Conservation (phyloP, 2,797 vertebrate species). For the Karalla daura region DNA sequence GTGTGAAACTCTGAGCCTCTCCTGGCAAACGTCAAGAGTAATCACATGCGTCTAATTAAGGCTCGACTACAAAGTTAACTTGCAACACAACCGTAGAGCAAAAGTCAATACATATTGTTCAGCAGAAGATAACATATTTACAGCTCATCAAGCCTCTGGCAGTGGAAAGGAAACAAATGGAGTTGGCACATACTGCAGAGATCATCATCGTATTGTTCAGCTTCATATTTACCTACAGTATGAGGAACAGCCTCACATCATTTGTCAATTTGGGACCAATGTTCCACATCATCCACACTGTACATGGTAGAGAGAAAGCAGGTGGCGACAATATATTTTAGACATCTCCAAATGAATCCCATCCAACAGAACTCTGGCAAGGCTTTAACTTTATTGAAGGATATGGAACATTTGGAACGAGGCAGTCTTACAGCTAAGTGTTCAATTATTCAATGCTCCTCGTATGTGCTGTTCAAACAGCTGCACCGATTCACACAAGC, state of each 20-base stretch:
- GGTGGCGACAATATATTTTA: neutral
- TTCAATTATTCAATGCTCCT: conserved; percentile 50
- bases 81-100: neutral
- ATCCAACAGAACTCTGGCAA: conserved; percentile 8
- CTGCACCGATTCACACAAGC: conserved; percentile 37
- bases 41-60: neutral
- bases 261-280: neutral
- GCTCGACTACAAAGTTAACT: neutral
- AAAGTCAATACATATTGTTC: neutral
- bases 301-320: neutral
- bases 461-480: conserved; percentile 48
- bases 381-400: conserved; percentile 4
- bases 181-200: too few relatives aligned
- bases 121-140: neutral
- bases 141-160: too few relatives aligned
- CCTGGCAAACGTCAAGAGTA: neutral
- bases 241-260: neutral
- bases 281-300: neutral
- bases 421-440: conserved; percentile 16
- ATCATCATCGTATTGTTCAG: too few relatives aligned
- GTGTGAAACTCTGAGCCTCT: neutral
- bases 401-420: conserved; percentile 12
- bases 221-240: neutral
- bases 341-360: neutral
- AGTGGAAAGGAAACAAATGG: too few relatives aligned